Evolutionary conservation across 2,797 vertebrate species (phyloP).

Genomic region (Lateolabrax maculatus): DNA sequence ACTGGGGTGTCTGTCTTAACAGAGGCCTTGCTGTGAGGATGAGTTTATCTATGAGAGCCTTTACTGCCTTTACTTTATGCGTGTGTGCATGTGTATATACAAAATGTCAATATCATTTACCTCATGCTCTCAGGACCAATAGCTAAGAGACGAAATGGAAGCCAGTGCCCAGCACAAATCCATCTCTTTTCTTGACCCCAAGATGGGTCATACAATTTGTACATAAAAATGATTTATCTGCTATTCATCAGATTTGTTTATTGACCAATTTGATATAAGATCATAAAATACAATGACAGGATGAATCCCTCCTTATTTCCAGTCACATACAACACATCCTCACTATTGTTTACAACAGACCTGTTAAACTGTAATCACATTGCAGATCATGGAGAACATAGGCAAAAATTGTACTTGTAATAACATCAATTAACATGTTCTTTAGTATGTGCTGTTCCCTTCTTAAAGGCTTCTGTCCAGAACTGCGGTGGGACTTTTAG

Average conservation of each 20-base stretch:
- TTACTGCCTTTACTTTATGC: slow-evolving; percentile 52
- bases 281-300: slow-evolving; percentile 17
- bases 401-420: slow-evolving; percentile 73
- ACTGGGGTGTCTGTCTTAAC: slow-evolving; percentile 69
- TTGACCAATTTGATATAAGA: slow-evolving; percentile 16
- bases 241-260: slow-evolving; percentile 17
- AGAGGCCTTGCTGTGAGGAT: slow-evolving; percentile 67
- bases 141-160: slow-evolving; percentile 14
- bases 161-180: not conserved
- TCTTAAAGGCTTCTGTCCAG: not conserved
- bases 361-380: slow-evolving; percentile 82
- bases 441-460: slow-evolving; percentile 31
- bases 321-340: not conserved
- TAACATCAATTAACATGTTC: slow-evolving; percentile 49
- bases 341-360: not conserved
- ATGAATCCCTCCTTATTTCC: not conserved
- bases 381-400: slow-evolving; percentile 67
- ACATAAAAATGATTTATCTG: slow-evolving; percentile 14
- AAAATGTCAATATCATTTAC: slow-evolving; percentile 42
- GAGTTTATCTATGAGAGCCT: slow-evolving; percentile 57
- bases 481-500: too few relatives aligned
- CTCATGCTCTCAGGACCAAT: slow-evolving; percentile 3
- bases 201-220: not conserved
- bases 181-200: slow-evolving; percentile 26
- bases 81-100: slow-evolving; percentile 46